Evolutionary conservation across 92 coral and sea anemone species (phyloP).

Genomic region (Porites divaricata): DNA sequence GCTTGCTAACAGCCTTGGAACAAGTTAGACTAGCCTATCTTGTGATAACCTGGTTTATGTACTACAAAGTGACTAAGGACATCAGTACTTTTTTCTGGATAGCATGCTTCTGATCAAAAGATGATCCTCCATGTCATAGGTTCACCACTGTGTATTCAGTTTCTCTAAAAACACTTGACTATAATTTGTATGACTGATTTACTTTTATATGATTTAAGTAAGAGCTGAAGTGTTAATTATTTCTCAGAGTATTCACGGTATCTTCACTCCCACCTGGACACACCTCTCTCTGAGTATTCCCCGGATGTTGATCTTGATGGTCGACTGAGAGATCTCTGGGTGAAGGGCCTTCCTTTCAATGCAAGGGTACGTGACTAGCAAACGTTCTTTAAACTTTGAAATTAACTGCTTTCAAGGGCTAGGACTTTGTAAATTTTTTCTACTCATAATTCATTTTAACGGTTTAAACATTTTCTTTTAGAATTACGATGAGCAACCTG

Average conservation of each 20-base stretch:
- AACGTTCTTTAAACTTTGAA: background rate
- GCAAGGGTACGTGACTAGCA: constrained; percentile 43
- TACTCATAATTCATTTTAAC: background rate
- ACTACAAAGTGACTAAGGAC: background rate
- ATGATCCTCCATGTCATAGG: background rate
- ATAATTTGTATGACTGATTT: no score
- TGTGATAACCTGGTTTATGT: no score
- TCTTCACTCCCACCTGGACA: constrained; percentile 78
- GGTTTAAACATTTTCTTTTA: constrained; percentile 14
- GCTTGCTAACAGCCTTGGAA: no score
- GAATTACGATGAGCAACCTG: constrained; percentile 95
- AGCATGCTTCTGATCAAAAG: background rate
- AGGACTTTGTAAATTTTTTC: background rate
- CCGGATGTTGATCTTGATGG: constrained; percentile 78
- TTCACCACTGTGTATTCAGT: background rate
- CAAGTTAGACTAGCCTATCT: no score
- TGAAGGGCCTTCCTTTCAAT: constrained; percentile 82
- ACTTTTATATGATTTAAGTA: no score
- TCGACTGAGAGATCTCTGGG: constrained; percentile 84
- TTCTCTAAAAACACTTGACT: no score
- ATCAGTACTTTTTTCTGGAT: background rate
- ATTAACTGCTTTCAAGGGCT: no score
- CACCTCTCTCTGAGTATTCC: constrained; percentile 67
- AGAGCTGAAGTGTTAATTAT: background rate
- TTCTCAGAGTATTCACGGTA: constrained; percentile 84